Base-by-base conservation (phyloP, 2,113 vertebrate genomes). In the Ptyas mucosa region DNA sequence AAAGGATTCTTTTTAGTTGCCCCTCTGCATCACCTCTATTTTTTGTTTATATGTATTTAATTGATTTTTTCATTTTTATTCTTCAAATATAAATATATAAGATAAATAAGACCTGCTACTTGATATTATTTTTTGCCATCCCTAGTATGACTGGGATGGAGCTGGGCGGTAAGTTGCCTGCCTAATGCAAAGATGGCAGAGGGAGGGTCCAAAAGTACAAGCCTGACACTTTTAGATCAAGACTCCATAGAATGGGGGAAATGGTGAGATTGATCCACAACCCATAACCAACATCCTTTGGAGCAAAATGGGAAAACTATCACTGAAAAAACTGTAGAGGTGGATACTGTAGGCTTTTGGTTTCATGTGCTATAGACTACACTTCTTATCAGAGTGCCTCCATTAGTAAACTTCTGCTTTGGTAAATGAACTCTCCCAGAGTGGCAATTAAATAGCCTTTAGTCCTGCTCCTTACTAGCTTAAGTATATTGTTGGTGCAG, bases 381-480 rank as follows among this genome's bases (percentile, higher is more conserved):
- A 94, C 24, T 93, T 95, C 92, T 94, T 96, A 94, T 94, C 1
- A 91, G 29, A 96, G 92, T 12, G 88, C 89, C 29, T 49, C 93
- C 93, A 96, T 97, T 94, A 97, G 95, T 91, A 97, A 97, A 94
- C 91, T 61, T 61, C 5, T 89, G 92, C 95, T 94, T 92, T 92
- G 93, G 97, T 93, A 97, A 97, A 98, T 96, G 89, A 81, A 90
- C 81, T 96, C 93, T 94, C 96, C 97, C 92, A 94, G 95, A 97
- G 97, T 53, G 14, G 89, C 96, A 93, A 96, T 96, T 95, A 96
- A 92, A 23, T 92, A 96, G 95, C 94, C 92, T 92, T 94, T 52
- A 75, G 92, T 95, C 96, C 95, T 89, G 93, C 93, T 95, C 93
- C 94, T 96, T 93, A 94, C 94, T 93, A 94, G 91, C 21, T 94